phyloP scores from a whole-genome alignment of 2,888 invertebrate species.

The Agrochola macilenta region DNA sequence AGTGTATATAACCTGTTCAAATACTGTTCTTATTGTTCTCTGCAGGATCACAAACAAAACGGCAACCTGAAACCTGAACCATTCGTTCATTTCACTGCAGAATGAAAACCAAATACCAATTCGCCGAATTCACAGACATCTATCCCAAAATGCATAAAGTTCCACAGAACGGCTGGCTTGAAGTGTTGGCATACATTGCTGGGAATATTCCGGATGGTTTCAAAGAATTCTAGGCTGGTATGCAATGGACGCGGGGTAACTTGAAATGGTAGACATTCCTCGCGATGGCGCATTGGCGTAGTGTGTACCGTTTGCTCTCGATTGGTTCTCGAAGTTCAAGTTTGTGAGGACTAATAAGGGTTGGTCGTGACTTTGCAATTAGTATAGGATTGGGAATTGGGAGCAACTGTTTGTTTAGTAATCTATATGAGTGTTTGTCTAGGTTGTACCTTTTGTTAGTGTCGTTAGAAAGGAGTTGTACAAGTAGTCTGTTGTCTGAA shows the following conservation, averaged over 20 bases:
- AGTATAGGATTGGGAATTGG: conserved; percentile 8
- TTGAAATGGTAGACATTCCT: conserved; percentile 54
- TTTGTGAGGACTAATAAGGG: conserved; percentile 16
- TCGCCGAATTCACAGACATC: conserved; percentile 27
- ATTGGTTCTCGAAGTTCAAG: conserved; percentile 40
- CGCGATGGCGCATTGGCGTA: conserved; percentile 62
- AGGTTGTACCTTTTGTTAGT: background rate
- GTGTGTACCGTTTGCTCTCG: conserved; percentile 48
- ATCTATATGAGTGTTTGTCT: conserved; percentile 23
- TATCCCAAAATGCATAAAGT: conserved; percentile 34
- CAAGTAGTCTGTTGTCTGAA: background rate
- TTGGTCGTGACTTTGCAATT: conserved; percentile 30
- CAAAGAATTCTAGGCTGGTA: conserved; percentile 50
- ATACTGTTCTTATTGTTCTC: background rate
- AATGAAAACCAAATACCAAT: conserved; percentile 52
- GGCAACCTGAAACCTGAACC: conserved; percentile 4
- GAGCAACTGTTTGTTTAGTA: conserved; percentile 29
- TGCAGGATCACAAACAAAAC: conserved; percentile 34
- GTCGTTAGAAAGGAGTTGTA: background rate
- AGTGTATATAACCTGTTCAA: background rate
- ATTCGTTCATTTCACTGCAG: conserved; percentile 24
- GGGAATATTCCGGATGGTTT: conserved; percentile 44
- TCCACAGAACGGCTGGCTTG: background rate
- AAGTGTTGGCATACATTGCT: conserved; percentile 55
- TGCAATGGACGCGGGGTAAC: conserved; percentile 54